Conservation (phyloP, 1,140 invertebrate genomes). For the Parasteatoda tepidariorum region DNA sequence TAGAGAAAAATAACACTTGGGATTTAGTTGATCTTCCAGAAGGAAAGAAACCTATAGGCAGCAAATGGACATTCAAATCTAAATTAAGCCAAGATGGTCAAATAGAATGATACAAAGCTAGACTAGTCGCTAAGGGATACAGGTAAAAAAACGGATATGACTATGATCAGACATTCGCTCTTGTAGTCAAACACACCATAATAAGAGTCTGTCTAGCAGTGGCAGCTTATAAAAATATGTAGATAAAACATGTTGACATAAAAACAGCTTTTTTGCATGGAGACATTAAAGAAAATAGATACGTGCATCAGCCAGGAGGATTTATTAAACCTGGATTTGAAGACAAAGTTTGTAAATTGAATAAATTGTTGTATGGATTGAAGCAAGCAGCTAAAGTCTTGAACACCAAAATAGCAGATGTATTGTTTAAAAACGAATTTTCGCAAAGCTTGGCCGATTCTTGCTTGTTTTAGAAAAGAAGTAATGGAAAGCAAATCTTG, state of each 20-base stretch:
- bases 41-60: not conserved
- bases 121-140: slow-evolving; percentile 67
- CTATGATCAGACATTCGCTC: slow-evolving; percentile 64
- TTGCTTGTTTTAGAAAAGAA: not conserved
- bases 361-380: no score
- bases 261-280: no score
- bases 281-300: no score
- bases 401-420: not conserved
- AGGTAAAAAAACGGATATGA: slow-evolving; percentile 62
- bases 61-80: slow-evolving; percentile 45
- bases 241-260: no score
- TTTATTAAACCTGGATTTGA: no score
- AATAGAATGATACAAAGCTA: slow-evolving; percentile 61
- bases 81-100: slow-evolving; percentile 21
- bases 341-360: no score
- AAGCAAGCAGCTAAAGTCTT: no score
- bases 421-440: not conserved
- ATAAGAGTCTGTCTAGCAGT: no score
- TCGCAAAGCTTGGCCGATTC: not conserved
- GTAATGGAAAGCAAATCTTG: not conserved
- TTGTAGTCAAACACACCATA: no score
- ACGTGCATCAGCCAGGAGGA: no score
- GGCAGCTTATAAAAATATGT: no score
- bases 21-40: not conserved
- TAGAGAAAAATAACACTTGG: slow-evolving; percentile 44